Percentiles rank a stretch among this genome's conserved stretches.
These are phyloP conservation scores for Meghimatium bilineatum DNA, from an alignment of 2,888 invertebrate species.

Conservation along the genomic window DNA sequence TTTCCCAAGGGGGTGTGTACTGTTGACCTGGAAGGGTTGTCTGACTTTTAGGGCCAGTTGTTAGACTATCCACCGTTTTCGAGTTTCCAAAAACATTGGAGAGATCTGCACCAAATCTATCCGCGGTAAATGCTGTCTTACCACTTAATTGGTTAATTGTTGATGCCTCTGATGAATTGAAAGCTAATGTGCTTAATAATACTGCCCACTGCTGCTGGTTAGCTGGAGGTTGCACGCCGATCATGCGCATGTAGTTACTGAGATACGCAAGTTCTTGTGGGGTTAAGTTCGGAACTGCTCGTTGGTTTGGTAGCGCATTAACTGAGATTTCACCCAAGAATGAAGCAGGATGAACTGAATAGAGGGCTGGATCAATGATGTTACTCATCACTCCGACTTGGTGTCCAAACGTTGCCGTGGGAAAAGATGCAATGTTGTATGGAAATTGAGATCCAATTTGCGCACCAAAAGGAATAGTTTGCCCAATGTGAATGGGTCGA, in stretches of 20 bases:
- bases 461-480: neutral
- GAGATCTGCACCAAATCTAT: conserved; percentile 35
- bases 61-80: conserved; percentile 1
- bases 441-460: conserved; percentile 4
- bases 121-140: neutral
- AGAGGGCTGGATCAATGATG: conserved; percentile 17
- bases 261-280: conserved; percentile 52
- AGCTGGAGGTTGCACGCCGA: conserved; percentile 62
- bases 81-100: conserved; percentile 31
- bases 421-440: conserved; percentile 15
- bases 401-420: conserved; percentile 23
- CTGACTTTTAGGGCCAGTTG: neutral
- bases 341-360: conserved; percentile 24
- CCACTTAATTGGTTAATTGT: neutral
- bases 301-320: neutral
- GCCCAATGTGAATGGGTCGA: neutral
- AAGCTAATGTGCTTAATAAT: conserved; percentile 59
- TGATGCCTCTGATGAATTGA: conserved; percentile 7
- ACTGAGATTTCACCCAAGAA: conserved; percentile 24
- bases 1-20: neutral
- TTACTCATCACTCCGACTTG: neutral
- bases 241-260: conserved; percentile 65
- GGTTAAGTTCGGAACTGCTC: conserved; percentile 55
- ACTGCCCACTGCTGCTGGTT: conserved; percentile 65
- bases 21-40: neutral